A percentile compares a stretch with the other conserved stretches of the same genome.
Evolutionary conservation across 2,797 vertebrate genomes (phyloP).

Genomic region (Oryzias dopingdopingensis): DNA sequence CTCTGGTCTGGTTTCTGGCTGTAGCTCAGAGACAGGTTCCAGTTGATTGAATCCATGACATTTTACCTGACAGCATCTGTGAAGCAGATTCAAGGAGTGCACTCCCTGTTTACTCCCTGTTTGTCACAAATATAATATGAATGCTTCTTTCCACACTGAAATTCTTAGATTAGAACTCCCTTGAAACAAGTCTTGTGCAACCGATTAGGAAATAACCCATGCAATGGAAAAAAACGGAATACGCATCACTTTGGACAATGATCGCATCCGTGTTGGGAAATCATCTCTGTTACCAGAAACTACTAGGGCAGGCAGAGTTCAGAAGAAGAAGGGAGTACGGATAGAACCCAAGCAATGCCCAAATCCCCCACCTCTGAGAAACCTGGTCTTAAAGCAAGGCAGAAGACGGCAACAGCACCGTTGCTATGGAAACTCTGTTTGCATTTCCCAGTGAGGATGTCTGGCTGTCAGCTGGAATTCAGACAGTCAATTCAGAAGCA

Average conservation of each 20-base stretch:
- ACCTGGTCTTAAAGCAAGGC: constrained; percentile 44
- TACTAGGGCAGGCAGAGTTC: neutral
- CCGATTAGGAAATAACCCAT: neutral
- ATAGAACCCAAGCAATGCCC: constrained; percentile 30
- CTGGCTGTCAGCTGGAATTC: constrained; percentile 77
- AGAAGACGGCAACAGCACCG: constrained; percentile 47
- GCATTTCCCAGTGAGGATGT: constrained; percentile 80
- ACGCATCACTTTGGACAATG: neutral
- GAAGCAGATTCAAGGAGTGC: no score
- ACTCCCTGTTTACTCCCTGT: no score
- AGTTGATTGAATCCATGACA: neutral
- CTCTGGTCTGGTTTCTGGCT: constrained; percentile 37
- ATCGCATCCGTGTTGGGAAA: neutral
- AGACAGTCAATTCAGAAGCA: constrained; percentile 67
- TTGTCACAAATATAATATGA: neutral
- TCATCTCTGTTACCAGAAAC: neutral
- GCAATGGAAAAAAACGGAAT: neutral
- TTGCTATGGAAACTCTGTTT: constrained; percentile 83
- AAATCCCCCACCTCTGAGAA: constrained; percentile 31
- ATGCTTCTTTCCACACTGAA: neutral
- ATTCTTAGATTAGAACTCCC: neutral
- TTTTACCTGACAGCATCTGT: neutral
- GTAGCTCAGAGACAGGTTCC: constrained; percentile 21
- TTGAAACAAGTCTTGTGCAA: neutral
- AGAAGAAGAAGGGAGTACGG: constrained; percentile 31